Percentiles rank a stretch among this genome's conserved stretches.
These are phyloP conservation scores for Hermaeophaga mercurialis DNA, from an alignment of 2,888 invertebrate species.

Conservation along the genomic window DNA sequence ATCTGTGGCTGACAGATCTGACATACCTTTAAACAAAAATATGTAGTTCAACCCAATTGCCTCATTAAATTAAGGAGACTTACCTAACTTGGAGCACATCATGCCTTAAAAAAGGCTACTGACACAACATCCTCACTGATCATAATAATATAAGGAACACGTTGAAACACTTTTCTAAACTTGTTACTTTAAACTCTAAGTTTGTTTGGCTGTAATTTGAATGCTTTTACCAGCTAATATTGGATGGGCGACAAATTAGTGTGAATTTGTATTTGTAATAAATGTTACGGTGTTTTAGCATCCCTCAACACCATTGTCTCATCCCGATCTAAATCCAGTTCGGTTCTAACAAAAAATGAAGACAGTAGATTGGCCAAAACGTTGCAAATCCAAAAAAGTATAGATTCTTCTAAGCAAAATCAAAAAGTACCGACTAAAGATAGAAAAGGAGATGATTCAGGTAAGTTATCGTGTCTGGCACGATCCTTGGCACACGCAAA, in stretches of 20 bases:
- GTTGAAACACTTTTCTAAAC: no score
- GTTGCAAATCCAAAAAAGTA: slow-evolving; percentile 48
- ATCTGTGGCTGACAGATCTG: no score
- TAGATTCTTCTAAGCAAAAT: slow-evolving; percentile 51
- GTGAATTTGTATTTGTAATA: slow-evolving; percentile 45
- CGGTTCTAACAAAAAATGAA: slow-evolving; percentile 62
- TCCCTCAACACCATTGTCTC: slow-evolving; percentile 76
- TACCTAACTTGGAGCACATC: no score
- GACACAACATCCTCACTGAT: no score
- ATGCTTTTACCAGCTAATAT: slow-evolving; percentile 31
- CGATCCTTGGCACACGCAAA: slow-evolving; percentile 57
- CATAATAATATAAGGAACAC: no score
- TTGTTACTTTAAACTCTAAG: no score
- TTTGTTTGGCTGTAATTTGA: slow-evolving; percentile 30
- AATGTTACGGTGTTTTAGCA: slow-evolving; percentile 67
- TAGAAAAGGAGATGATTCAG: slow-evolving; percentile 53
- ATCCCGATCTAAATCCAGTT: slow-evolving; percentile 71
- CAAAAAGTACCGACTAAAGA: slow-evolving; percentile 51
- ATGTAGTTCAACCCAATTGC: no score
- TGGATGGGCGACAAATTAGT: slow-evolving; percentile 38
- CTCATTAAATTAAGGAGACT: no score
- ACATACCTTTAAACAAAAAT: no score
- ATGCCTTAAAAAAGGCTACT: no score
- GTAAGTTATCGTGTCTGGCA: slow-evolving; percentile 51
- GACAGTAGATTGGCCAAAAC: slow-evolving; percentile 58